Base-by-base conservation (phyloP, 1,140 invertebrate species). In the Octopus bimaculoides region DNA sequence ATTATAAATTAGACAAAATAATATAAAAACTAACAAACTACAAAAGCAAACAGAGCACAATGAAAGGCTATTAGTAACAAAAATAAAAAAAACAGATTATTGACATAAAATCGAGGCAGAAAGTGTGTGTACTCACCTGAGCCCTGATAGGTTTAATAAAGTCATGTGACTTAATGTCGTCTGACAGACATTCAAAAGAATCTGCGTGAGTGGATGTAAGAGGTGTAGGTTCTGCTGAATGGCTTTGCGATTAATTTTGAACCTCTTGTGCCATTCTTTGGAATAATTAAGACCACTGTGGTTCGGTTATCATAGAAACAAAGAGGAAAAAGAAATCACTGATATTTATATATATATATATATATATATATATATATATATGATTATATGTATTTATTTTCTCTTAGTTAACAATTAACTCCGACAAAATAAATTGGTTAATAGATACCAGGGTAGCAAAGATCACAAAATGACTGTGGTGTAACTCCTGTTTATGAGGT, bases 271-370 rank as follows among this genome's bases (percentile, higher is more conserved):
- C 90, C 90, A 90, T 14, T 87, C 87, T 54, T 86, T 84, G 0
- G 88, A 89, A 81, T 82, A 90, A 81, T 90, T 89, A 41, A 90
- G 73, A 26, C 89, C 88, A 78, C 87, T 88, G 84, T n/a, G 84
- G 82, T 52, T 81, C 20, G 74, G 54, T 76, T 71, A 54, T 17
- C 4, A 75, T 5, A 20, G 8, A 73, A 6, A 55, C 0, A 17
- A 56, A 77, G 8, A 8, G 6, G 10, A 77, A 77, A 20, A 56
- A 12, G 14, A 6, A 54, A 77, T 55, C 52, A 55, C 12, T 54
- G 8, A 9, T 74, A 74, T n/a, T 74, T 17, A 74, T 20, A 41
- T 17, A 41, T 7, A 20, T 74, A 10, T 41, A 20, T 8, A 10
- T 20, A 10, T 17, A 8, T 17, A 20, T 10, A 74, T 66, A n/a